phyloP scores from a whole-genome alignment of 1,140 invertebrate species.

The Neuroterus valhalla region DNA sequence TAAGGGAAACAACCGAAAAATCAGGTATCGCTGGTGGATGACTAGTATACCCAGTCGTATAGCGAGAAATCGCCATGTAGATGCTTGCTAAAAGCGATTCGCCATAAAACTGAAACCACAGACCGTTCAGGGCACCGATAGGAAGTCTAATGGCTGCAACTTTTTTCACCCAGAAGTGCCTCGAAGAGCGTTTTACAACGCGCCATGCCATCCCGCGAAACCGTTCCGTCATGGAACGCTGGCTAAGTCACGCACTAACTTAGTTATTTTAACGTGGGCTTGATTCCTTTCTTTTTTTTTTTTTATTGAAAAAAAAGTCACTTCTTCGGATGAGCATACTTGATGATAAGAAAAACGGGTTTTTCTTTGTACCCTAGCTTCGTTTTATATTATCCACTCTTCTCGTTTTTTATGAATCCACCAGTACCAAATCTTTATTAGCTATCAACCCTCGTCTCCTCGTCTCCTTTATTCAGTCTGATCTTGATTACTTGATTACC shows the following conservation, averaged over 20 bases:
- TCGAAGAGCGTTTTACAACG: conserved; percentile 53
- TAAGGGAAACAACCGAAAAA: conserved; percentile 47
- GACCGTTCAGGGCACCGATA: conserved; percentile 54
- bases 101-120: conserved; percentile 68
- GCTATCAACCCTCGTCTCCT: neutral
- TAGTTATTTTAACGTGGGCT: conserved; percentile 25
- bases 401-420: conserved; percentile 6
- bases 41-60: conserved; percentile 46
- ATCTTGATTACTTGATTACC: too few relatives aligned
- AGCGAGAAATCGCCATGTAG: conserved; percentile 68
- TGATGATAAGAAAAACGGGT: conserved; percentile 18
- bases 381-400: conserved; percentile 10
- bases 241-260: conserved; percentile 25
- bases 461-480: neutral
- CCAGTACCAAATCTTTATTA: conserved; percentile 22
- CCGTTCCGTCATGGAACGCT: conserved; percentile 24
- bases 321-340: neutral
- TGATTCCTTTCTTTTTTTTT: neutral
- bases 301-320: conserved; percentile 6
- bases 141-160: conserved; percentile 59
- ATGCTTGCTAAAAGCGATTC: conserved; percentile 72
- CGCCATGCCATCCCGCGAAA: conserved; percentile 37
- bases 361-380: conserved; percentile 2
- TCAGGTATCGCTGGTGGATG: conserved; percentile 33
- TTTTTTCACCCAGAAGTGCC: conserved; percentile 49